Conservation (phyloP, 2,888 invertebrate species). For the Shargacucullia verbasci region DNA sequence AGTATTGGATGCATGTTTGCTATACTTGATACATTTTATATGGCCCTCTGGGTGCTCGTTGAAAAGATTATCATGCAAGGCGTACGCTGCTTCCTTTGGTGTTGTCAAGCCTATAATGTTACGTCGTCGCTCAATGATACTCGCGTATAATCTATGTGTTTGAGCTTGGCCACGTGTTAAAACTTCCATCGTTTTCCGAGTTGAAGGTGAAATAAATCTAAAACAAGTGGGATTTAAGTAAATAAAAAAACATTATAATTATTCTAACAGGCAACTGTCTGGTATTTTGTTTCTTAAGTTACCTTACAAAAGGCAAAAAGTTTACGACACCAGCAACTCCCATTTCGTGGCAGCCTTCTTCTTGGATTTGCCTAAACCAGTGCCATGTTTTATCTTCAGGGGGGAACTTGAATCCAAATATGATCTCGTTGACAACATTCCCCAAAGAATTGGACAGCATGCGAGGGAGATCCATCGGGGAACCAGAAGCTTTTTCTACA, state of each 20-base stretch:
- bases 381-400: slow-evolving; percentile 93
- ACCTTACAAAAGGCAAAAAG: slow-evolving; percentile 95
- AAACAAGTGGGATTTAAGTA: slow-evolving; percentile 43
- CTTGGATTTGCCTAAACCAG: slow-evolving; percentile 93
- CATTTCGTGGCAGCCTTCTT: slow-evolving; percentile 95
- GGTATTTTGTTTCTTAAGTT: slow-evolving; percentile 18
- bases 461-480: slow-evolving; percentile 84
- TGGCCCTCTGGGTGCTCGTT: slow-evolving; percentile 78
- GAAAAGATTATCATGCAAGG: slow-evolving; percentile 71
- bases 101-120: slow-evolving; percentile 70
- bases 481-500: slow-evolving; percentile 67
- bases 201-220: slow-evolving; percentile 90
- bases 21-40: slow-evolving; percentile 83
- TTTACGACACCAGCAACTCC: slow-evolving; percentile 95
- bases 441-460: slow-evolving; percentile 92
- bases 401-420: slow-evolving; percentile 93
- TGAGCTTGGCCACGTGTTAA: slow-evolving; percentile 92
- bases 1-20: slow-evolving; percentile 70
- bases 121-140: slow-evolving; percentile 90
- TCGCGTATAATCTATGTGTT: slow-evolving; percentile 92
- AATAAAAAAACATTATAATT: not conserved
- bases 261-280: not conserved
- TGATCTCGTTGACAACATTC: slow-evolving; percentile 93
- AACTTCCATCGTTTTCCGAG: slow-evolving; percentile 90
- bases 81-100: slow-evolving; percentile 72